These are phyloP conservation scores for Atherix ibis DNA, from an alignment of 2,888 invertebrate genomes.

Conservation along the genomic window DNA sequence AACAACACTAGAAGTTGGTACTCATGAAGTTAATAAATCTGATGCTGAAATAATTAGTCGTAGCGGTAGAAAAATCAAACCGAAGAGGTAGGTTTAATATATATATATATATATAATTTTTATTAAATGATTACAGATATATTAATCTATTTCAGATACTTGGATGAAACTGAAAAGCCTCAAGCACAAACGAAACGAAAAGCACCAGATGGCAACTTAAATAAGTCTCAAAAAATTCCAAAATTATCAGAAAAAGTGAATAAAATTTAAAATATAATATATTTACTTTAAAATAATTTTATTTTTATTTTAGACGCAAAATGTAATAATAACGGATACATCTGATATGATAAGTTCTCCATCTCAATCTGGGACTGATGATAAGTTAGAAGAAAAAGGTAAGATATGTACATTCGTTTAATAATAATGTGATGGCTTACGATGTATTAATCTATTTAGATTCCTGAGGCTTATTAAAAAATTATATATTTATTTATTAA, in stretches of 20 bases:
- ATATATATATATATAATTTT: neutral
- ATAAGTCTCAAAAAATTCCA: slow-evolving; percentile 2
- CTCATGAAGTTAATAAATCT: too few relatives aligned
- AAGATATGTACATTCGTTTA: too few relatives aligned
- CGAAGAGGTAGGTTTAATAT: slow-evolving; percentile 36
- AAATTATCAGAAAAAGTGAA: neutral
- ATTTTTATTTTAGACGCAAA: neutral
- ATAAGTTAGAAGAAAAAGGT: slow-evolving; percentile 5
- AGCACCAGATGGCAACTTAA: slow-evolving; percentile 14
- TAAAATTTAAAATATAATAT: neutral
- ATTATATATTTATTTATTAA: too few relatives aligned
- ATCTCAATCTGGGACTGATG: slow-evolving; percentile 2
- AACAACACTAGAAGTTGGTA: too few relatives aligned
- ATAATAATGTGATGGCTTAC: too few relatives aligned
- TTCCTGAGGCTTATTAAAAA: too few relatives aligned
- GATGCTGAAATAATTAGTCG: slow-evolving; percentile 48
- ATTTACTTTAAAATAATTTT: neutral
- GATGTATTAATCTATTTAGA: too few relatives aligned
- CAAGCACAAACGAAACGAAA: slow-evolving; percentile 22
- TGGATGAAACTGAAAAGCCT: slow-evolving; percentile 20
- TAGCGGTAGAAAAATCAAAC: slow-evolving; percentile 59
- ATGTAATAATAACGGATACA: too few relatives aligned
- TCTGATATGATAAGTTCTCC: too few relatives aligned
- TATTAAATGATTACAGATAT: neutral
- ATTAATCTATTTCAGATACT: slow-evolving; percentile 14